Percentiles rank a stretch among this genome's conserved stretches.
Evolutionary conservation across 2,888 invertebrate species (phyloP).

Genomic region (Vesta saturnalis): DNA sequence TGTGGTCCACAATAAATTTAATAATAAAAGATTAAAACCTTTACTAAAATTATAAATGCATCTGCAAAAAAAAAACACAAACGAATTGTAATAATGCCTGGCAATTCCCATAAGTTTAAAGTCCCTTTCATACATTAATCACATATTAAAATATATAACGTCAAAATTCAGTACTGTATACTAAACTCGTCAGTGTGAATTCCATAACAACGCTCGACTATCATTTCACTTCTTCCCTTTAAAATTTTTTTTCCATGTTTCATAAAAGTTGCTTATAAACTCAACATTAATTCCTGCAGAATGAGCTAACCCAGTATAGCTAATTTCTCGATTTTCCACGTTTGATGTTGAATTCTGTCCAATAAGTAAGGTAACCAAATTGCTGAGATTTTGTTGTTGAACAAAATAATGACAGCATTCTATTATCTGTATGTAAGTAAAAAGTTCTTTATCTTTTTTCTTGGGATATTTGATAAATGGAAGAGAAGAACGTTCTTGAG

Average conservation of each 20-base stretch:
- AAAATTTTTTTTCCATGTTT: conserved; percentile 83
- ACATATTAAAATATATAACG: background rate
- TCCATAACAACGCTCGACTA: background rate
- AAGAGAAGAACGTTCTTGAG: conserved; percentile 80
- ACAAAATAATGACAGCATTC: conserved; percentile 85
- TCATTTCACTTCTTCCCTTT: conserved; percentile 71
- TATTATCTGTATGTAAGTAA: conserved; percentile 81
- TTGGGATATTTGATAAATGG: conserved; percentile 80
- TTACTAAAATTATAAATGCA: conserved; percentile 11
- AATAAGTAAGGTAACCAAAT: conserved; percentile 81
- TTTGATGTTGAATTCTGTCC: conserved; percentile 61
- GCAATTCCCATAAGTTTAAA: conserved; percentile 1
- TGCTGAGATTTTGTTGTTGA: conserved; percentile 66
- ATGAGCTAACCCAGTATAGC: conserved; percentile 80
- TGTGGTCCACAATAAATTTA: conserved; percentile 3
- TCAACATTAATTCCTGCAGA: conserved; percentile 85
- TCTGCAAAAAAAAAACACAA: conserved; percentile 1
- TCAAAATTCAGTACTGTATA: background rate
- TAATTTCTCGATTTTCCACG: conserved; percentile 72
- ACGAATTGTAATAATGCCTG: background rate
- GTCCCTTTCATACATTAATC: background rate
- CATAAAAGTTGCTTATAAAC: conserved; percentile 83
- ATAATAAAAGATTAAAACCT: background rate
- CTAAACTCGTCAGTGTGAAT: background rate
- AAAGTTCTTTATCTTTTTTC: conserved; percentile 77